phyloP scores from a whole-genome alignment of 2,113 vertebrate species.

The Kryptolebias marmoratus region DNA sequence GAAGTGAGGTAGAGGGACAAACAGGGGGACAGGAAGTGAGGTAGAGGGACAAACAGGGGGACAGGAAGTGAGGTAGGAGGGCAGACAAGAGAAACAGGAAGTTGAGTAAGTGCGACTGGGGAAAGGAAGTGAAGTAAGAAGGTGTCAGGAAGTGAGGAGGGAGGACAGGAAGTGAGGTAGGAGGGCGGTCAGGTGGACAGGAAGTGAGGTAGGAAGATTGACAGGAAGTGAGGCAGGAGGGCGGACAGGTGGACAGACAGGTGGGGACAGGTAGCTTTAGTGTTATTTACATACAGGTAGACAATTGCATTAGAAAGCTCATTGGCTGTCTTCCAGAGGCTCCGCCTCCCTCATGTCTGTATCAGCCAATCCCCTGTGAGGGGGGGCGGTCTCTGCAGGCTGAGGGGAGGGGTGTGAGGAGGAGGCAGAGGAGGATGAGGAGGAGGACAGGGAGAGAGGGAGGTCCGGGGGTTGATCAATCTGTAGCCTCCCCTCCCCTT shows the following conservation, averaged over 20 bases:
- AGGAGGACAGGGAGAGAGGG: slow-evolving; percentile 51
- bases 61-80: slow-evolving; percentile 4
- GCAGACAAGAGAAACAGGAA: background rate
- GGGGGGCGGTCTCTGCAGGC: slow-evolving; percentile 53
- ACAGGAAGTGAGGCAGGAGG: slow-evolving; percentile 6
- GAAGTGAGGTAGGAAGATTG: slow-evolving; percentile 6
- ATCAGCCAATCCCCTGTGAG: slow-evolving; percentile 61
- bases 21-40: slow-evolving; percentile 35
- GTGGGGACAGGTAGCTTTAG: slow-evolving; percentile 60
- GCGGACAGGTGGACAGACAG: background rate
- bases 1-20: slow-evolving; percentile 39
- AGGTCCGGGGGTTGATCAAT: slow-evolving; percentile 56
- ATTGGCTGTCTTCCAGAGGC: slow-evolving; percentile 71
- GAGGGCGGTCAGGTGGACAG: slow-evolving; percentile 40
- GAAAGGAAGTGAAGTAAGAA: slow-evolving; percentile 5
- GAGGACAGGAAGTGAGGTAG: slow-evolving; percentile 19
- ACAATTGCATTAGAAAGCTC: slow-evolving; percentile 66
- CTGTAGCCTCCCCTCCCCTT: slow-evolving; percentile 51
- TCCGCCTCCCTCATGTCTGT: slow-evolving; percentile 54
- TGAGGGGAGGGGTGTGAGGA: slow-evolving; percentile 65
- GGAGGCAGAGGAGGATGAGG: slow-evolving; percentile 53
- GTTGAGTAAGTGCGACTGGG: too few species aligned
- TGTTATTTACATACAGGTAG: slow-evolving; percentile 73
- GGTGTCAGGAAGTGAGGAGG: slow-evolving; percentile 60
- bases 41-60: background rate